Evolutionary conservation across 2,888 invertebrate species (phyloP).

Genomic region (Euproctis similis): DNA sequence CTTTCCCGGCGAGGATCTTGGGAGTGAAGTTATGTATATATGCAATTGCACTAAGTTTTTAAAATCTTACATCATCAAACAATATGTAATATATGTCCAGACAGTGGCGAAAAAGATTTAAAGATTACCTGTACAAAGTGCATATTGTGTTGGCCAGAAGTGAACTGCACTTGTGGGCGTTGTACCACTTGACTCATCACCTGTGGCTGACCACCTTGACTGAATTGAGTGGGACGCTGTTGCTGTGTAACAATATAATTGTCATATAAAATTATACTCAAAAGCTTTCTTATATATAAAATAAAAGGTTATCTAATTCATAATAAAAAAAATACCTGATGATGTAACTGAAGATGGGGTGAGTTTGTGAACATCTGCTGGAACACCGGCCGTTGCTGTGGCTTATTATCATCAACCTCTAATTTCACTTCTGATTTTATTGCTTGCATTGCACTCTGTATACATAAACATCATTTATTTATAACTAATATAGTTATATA

Average conservation of each 20-base stretch:
- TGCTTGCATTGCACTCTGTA: constrained; percentile 54
- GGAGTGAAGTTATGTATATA: too few relatives aligned
- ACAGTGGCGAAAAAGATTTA: too few relatives aligned
- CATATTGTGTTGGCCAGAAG: constrained; percentile 47
- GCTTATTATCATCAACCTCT: constrained; percentile 54
- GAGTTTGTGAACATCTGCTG: constrained; percentile 32
- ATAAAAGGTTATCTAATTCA: too few relatives aligned
- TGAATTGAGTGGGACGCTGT: constrained; percentile 43
- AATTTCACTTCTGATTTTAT: constrained; percentile 62
- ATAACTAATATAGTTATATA: too few relatives aligned
- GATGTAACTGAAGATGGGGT: constrained; percentile 38
- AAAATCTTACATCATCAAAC: too few relatives aligned
- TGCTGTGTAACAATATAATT: constrained; percentile 11
- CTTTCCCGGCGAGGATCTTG: too few relatives aligned
- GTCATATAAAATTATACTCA: too few relatives aligned
- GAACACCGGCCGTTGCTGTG: constrained; percentile 27
- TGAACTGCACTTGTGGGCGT: constrained; percentile 53
- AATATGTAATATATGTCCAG: too few relatives aligned
- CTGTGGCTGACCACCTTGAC: constrained; percentile 21
- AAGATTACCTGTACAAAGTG: constrained; percentile 59
- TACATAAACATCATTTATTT: neutral
- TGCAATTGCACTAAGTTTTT: too few relatives aligned
- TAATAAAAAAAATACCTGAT: constrained; percentile 43
- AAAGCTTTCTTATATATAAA: too few relatives aligned
- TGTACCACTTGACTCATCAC: constrained; percentile 34